A percentile compares a stretch with the other conserved stretches of the same genome.
phyloP scores from a whole-genome alignment of 23 tunicate species.

The Corella eumyota region DNA sequence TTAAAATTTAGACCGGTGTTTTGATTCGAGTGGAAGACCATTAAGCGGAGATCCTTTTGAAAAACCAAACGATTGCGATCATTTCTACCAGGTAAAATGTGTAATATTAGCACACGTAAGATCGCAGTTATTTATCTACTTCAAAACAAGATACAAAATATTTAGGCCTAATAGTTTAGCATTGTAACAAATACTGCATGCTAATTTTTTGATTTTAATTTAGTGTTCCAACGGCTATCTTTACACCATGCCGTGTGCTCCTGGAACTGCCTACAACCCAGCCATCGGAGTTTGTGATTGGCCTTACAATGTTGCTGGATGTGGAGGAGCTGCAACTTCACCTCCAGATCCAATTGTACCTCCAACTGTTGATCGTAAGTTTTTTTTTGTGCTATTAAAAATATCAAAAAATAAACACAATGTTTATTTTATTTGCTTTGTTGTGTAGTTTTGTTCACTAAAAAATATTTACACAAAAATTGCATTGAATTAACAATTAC shows the following conservation, averaged over 20 bases:
- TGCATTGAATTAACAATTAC: too few relatives aligned
- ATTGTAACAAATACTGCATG: too few relatives aligned
- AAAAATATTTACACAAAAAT: too few relatives aligned
- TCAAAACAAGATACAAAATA: too few relatives aligned
- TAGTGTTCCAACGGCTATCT: slow-evolving; percentile 23
- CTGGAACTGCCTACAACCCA: slow-evolving; percentile 57
- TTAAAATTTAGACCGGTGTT: slow-evolving; percentile 3
- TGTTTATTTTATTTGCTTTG: too few relatives aligned
- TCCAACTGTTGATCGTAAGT: neutral
- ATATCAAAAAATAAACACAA: too few relatives aligned
- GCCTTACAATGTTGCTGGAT: slow-evolving; percentile 42
- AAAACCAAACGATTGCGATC: slow-evolving; percentile 20
- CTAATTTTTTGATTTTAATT: too few relatives aligned
- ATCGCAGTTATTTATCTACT: too few relatives aligned
- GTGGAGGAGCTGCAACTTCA: slow-evolving; percentile 35
- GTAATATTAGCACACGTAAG: too few relatives aligned
- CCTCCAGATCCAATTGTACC: slow-evolving; percentile 10
- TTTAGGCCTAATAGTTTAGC: too few relatives aligned
- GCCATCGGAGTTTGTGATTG: slow-evolving; percentile 32
- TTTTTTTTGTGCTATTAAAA: too few relatives aligned
- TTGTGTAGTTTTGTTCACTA: too few relatives aligned
- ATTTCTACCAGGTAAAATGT: slow-evolving; percentile 22
- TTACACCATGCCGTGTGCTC: slow-evolving; percentile 21
- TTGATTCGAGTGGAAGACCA: slow-evolving; percentile 15
- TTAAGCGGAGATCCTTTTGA: slow-evolving; percentile 12